Conservation (phyloP, 2,113 vertebrate genomes). For the Trematomus loennbergii region DNA sequence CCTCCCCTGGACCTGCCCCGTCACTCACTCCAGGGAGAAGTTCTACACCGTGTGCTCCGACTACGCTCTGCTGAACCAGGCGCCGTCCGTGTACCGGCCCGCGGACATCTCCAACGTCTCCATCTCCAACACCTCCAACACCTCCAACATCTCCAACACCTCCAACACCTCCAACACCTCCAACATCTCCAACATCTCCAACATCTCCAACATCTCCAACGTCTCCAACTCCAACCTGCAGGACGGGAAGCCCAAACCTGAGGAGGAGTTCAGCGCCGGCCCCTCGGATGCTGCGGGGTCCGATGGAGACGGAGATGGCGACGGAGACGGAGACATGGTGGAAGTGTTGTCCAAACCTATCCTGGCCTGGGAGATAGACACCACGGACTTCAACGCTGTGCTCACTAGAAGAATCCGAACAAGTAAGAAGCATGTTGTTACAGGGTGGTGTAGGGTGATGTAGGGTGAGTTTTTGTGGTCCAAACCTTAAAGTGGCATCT, state of each 20-base stretch:
- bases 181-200: too few species aligned
- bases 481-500: too few species aligned
- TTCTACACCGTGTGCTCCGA: conserved; percentile 99
- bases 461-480: too few species aligned
- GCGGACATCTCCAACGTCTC: conserved; percentile 77
- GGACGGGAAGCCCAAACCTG: conserved; percentile 79
- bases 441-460: too few species aligned
- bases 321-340: conserved; percentile 88
- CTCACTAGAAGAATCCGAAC: conserved; percentile 88
- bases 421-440: conserved; percentile 81
- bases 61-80: conserved; percentile 96
- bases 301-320: conserved; percentile 82
- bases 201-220: too few species aligned
- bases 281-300: conserved; percentile 81
- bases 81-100: conserved; percentile 88
- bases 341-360: conserved; percentile 87
- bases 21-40: conserved; percentile 95
- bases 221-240: conserved; percentile 74
- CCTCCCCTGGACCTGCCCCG: conserved; percentile 94
- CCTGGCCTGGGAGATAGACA: conserved; percentile 98
- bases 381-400: conserved; percentile 90
- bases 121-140: conserved; percentile 2
- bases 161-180: too few species aligned
- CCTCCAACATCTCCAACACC: too few species aligned
- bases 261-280: conserved; percentile 75